Percentiles rank a stretch among this genome's conserved stretches.
Evolutionary conservation across 2,797 vertebrate species (phyloP).

Genomic region (Cryptoprocta ferox): DNA sequence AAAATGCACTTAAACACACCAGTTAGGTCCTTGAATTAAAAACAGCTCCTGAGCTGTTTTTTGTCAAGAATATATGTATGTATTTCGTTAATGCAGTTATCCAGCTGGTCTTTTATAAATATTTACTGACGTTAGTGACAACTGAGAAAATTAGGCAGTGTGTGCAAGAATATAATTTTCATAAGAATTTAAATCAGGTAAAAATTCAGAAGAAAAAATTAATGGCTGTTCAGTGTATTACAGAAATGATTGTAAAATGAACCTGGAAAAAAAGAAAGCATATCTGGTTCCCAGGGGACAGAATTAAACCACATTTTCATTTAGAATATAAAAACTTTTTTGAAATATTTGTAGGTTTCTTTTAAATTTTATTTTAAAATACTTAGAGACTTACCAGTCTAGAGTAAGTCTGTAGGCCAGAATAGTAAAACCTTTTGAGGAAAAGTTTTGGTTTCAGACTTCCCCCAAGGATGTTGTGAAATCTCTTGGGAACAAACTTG

Average conservation of each 20-base stretch:
- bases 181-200: background rate
- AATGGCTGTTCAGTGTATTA: background rate
- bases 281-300: background rate
- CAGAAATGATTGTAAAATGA: background rate
- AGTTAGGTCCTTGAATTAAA: slow-evolving; percentile 29
- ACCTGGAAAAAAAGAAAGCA: background rate
- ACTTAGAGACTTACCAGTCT: slow-evolving; percentile 22
- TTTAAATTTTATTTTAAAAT: slow-evolving; percentile 44
- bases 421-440: slow-evolving; percentile 32
- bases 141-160: slow-evolving; percentile 48
- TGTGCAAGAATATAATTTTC: slow-evolving; percentile 27
- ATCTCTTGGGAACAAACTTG: slow-evolving; percentile 44
- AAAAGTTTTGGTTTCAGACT: slow-evolving; percentile 49
- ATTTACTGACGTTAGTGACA: slow-evolving; percentile 22
- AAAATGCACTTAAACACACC: background rate
- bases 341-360: slow-evolving; percentile 19
- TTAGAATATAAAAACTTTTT: background rate
- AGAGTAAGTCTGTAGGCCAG: background rate
- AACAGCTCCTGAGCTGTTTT: background rate
- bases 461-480: slow-evolving; percentile 19
- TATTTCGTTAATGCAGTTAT: background rate
- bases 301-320: slow-evolving; percentile 45
- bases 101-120: slow-evolving; percentile 49
- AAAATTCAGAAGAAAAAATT: slow-evolving; percentile 34
- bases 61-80: background rate